phyloP scores from a whole-genome alignment of 2,113 vertebrate species.

The Campylomormyrus tamandua region DNA sequence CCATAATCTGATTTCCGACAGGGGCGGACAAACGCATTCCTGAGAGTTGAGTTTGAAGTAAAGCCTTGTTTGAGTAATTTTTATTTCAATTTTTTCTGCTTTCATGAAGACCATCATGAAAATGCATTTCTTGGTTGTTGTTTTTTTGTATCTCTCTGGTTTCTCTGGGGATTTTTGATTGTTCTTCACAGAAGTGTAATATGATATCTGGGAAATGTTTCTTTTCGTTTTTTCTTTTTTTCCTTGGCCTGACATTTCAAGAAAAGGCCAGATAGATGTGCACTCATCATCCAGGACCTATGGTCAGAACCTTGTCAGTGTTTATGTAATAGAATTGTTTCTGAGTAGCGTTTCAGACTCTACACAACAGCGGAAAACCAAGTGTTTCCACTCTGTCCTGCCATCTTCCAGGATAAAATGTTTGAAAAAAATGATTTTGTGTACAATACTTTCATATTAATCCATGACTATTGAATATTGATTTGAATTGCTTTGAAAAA shows the following conservation, averaged over 20 bases:
- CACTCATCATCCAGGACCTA: conserved; percentile 16
- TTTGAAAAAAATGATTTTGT: background rate
- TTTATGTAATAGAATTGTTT: conserved; percentile 18
- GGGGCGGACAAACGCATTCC: background rate
- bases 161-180: conserved; percentile 30
- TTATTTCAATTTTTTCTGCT: background rate
- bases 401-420: background rate
- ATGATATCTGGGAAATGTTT: conserved; percentile 36
- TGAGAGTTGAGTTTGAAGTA: background rate
- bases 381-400: background rate
- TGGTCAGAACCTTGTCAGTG: background rate
- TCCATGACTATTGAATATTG: background rate
- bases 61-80: background rate
- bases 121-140: background rate
- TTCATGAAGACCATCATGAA: background rate
- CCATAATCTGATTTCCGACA: background rate
- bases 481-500: background rate
- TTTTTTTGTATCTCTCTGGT: conserved; percentile 40
- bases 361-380: background rate
- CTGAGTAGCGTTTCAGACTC: background rate
- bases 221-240: background rate
- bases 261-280: conserved; percentile 19
- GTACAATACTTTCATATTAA: background rate
- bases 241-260: conserved; percentile 13
- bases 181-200: conserved; percentile 50